These are phyloP conservation scores for Drosophila leontia DNA, from an alignment of 1,140 invertebrate species.

Conservation along the genomic window DNA sequence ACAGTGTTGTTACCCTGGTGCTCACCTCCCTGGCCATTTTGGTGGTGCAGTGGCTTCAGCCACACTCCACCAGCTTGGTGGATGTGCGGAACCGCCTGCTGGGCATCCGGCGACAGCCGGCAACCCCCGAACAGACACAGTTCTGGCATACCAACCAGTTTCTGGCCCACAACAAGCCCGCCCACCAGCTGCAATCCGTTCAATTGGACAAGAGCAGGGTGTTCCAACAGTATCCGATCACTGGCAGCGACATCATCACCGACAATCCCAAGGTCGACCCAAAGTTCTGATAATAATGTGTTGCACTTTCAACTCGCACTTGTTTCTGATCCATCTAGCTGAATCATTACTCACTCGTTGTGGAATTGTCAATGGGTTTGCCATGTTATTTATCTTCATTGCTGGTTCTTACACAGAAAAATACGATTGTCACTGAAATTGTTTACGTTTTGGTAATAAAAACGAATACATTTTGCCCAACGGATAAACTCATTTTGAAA, in stretches of 20 bases:
- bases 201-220: slow-evolving; percentile 62
- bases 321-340: neutral
- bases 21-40: slow-evolving; percentile 54
- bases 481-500: neutral
- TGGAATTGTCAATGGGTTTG: slow-evolving; percentile 14
- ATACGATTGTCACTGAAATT: neutral
- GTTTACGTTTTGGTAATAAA: slow-evolving; percentile 1
- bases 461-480: neutral
- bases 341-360: slow-evolving; percentile 21
- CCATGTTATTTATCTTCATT: slow-evolving; percentile 32
- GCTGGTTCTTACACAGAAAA: neutral
- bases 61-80: slow-evolving; percentile 62
- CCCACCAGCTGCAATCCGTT: slow-evolving; percentile 65
- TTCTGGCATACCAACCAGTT: slow-evolving; percentile 79
- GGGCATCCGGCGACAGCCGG: slow-evolving; percentile 59
- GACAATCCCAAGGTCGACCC: slow-evolving; percentile 31
- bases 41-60: slow-evolving; percentile 63
- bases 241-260: slow-evolving; percentile 22
- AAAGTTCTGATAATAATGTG: slow-evolving; percentile 55
- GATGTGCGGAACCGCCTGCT: slow-evolving; percentile 76
- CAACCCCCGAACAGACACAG: slow-evolving; percentile 54
- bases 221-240: slow-evolving; percentile 78
- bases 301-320: neutral
- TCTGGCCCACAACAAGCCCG: slow-evolving; percentile 70
- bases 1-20: slow-evolving; percentile 45